Conservation (phyloP, 1,140 invertebrate genomes). For the Phortica variegata region DNA sequence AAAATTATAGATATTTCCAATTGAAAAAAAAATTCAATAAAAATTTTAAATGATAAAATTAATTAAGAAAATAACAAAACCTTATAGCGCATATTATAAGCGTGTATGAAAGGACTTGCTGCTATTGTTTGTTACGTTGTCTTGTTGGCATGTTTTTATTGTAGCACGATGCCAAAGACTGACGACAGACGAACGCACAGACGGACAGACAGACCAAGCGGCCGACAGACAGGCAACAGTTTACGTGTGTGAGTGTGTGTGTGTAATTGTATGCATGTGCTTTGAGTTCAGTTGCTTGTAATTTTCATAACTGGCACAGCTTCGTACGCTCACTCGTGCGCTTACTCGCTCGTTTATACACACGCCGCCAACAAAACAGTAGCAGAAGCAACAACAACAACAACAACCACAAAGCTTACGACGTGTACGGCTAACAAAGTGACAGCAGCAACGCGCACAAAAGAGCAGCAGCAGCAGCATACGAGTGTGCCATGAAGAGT, state of each 20-base stretch:
- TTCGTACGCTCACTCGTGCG: slow-evolving; percentile 6
- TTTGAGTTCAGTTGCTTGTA: slow-evolving; percentile 13
- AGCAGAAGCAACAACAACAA: background rate
- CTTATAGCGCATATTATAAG: slow-evolving; percentile 14
- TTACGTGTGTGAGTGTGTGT: slow-evolving; percentile 12
- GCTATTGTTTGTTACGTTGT: slow-evolving; percentile 46
- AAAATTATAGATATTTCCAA: background rate
- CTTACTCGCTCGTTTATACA: too few relatives aligned
- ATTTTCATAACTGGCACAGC: slow-evolving; percentile 43
- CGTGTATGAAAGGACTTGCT: slow-evolving; percentile 8
- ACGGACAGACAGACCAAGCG: too few relatives aligned
- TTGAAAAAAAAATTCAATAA: background rate
- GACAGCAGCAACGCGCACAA: slow-evolving; percentile 6
- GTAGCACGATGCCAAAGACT: background rate
- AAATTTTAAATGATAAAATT: background rate
- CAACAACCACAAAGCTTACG: too few relatives aligned
- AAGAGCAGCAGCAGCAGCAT: slow-evolving; percentile 3
- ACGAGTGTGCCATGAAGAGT: too few relatives aligned
- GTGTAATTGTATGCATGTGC: slow-evolving; percentile 2
- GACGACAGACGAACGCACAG: too few relatives aligned
- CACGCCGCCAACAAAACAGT: too few relatives aligned
- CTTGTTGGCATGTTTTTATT: slow-evolving; percentile 17
- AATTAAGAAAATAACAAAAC: background rate
- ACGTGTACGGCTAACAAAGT: too few relatives aligned
- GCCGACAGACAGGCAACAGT: too few relatives aligned